Evolutionary conservation across 2,113 vertebrate species (phyloP), one percentile per base, ranked within the genome.

Genomic region (Podiceps cristatus): DNA sequence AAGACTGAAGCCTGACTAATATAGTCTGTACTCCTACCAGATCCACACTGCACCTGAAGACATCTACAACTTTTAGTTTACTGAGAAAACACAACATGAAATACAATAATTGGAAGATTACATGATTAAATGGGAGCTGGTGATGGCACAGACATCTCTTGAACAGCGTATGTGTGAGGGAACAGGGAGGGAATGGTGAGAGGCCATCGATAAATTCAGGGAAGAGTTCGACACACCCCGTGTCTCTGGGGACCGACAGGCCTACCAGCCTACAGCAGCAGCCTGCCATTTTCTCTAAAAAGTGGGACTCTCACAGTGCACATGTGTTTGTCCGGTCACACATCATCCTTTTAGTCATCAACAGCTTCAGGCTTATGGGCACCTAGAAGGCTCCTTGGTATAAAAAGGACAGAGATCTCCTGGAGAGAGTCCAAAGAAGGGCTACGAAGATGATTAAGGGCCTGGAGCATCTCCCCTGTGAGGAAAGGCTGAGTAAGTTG

Each of bases 161-260:
- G n/a, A 14, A 24, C 14, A 23, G 42, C 33, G 2, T 0, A 2
- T 10, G 20, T 1, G 20, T 1, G 49, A 31, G 25, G 55, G 45
- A 45, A 29, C 1, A 2, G 31, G 18, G 45, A 44, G 11, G 63
- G 55, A 49, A n/a, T 9, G 9, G 81, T 2, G 20, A 45, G 58
- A 63, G 20, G 33, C 19, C 49, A 24, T 8, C 49, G 7, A 4
- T 37, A 25, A 25, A 24, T 17, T 20, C 49, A 25, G 27, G 33
- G 33, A 31, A 55, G 59, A 40, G 59, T 31, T 40, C 33, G 16
- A 45, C 40, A 25, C 20, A 13, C 23, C 9, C 40, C 6, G 40
- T 8, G 37, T 12, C 53, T 29, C 13, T 5, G 4, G 49, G 37
- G 25, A 31, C 33, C 2, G 12, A 24, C 9, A 9, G 59, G 23